phyloP scores from a whole-genome alignment of 2,888 invertebrate species.

The Amphipyra berbera region DNA sequence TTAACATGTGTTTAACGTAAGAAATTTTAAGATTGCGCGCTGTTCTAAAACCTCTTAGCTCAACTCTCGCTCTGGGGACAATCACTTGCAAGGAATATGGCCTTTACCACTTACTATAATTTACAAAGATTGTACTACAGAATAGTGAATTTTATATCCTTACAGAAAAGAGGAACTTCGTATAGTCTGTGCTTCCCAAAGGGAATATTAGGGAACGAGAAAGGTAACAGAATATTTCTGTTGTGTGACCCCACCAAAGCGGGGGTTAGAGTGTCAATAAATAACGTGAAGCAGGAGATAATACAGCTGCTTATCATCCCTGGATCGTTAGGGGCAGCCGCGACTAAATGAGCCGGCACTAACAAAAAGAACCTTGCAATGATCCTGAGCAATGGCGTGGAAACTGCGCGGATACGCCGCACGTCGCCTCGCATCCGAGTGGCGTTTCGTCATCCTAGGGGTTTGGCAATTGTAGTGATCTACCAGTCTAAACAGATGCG shows the following conservation, averaged over 20 bases:
- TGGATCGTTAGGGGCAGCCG: constrained; percentile 24
- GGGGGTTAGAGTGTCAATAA: constrained; percentile 1
- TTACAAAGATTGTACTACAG: constrained; percentile 24
- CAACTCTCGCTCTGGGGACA: constrained; percentile 11
- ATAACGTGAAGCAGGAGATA: constrained; percentile 7
- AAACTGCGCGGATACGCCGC: constrained; percentile 13
- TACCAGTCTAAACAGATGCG: not conserved
- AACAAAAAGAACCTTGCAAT: constrained; percentile 34
- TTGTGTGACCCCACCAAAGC: not conserved
- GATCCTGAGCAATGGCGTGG: constrained; percentile 19
- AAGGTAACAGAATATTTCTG: constrained; percentile 16
- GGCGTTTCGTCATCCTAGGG: not conserved
- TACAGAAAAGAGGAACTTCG: constrained; percentile 8
- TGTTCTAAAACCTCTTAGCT: constrained; percentile 16
- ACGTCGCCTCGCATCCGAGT: not conserved
- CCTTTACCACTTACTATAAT: constrained; percentile 34
- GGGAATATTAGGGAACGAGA: constrained; percentile 16
- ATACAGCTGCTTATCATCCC: constrained; percentile 15
- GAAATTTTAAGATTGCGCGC: constrained; percentile 7
- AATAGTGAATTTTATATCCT: constrained; percentile 21
- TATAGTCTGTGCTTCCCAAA: constrained; percentile 12
- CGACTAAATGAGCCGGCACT: constrained; percentile 31
- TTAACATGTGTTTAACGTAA: constrained; percentile 17
- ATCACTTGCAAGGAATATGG: constrained; percentile 22
- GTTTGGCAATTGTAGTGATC: not conserved